Percentiles rank a stretch among this genome's conserved stretches.
Evolutionary conservation across 2,113 vertebrate species (phyloP).

Genomic region (Xenus cinereus): DNA sequence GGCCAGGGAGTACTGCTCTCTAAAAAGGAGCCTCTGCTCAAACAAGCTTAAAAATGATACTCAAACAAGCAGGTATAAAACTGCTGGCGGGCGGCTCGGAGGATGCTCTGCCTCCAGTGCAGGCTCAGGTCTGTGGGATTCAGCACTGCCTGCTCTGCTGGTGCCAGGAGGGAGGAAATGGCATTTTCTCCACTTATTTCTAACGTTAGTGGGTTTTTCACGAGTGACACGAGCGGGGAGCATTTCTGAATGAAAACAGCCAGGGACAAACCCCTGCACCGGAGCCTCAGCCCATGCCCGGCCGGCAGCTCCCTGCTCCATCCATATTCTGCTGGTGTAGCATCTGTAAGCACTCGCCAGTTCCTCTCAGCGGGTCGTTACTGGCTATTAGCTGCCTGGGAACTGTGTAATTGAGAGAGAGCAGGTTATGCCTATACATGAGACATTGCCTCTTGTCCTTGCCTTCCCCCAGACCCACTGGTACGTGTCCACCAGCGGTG

Average conservation of each 20-base stretch:
- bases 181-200: fast-evolving
- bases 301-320: neutral
- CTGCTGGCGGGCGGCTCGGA: fast-evolving
- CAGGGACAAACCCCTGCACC: fast-evolving
- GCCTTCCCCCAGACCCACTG: fast-evolving
- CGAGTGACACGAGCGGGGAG: neutral
- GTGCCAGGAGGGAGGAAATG: fast-evolving
- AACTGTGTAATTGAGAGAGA: neutral
- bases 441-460: neutral
- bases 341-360: neutral
- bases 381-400: neutral
- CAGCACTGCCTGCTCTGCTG: fast-evolving
- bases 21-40: neutral
- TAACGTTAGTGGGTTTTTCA: fast-evolving
- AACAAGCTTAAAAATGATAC: neutral
- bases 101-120: neutral
- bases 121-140: neutral
- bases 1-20: neutral
- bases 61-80: neutral
- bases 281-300: fast-evolving
- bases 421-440: fast-evolving
- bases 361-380: neutral
- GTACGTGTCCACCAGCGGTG: fast-evolving
- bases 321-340: neutral
- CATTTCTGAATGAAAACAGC: fast-evolving